Evolutionary conservation across 2,113 vertebrate genomes (phyloP).

Genomic region (human (Homo sapiens)): DNA sequence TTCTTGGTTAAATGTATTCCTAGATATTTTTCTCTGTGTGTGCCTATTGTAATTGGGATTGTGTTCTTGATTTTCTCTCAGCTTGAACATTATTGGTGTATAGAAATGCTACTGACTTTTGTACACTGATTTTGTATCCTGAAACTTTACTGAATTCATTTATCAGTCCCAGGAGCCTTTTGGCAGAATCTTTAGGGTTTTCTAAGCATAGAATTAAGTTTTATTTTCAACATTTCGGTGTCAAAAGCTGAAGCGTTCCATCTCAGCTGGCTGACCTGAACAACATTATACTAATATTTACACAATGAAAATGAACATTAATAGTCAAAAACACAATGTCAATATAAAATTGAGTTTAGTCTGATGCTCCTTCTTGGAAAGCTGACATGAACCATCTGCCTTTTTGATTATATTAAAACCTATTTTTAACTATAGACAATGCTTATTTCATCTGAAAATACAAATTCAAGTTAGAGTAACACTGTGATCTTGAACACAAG

Average conservation of each 20-base stretch:
- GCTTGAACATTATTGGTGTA: no score
- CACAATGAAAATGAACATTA: neutral
- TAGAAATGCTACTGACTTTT: no score
- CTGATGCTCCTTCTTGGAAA: neutral
- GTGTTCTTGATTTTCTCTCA: no score
- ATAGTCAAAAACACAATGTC: neutral
- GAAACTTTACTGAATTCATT: no score
- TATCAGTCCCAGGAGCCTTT: no score
- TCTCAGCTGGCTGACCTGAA: neutral
- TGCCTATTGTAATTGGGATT: no score
- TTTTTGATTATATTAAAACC: neutral
- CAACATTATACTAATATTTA: neutral
- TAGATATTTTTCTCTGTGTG: no score
- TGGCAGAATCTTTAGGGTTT: no score
- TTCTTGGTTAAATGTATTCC: no score
- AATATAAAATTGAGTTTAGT: neutral
- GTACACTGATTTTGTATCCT: no score
- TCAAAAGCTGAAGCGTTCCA: neutral
- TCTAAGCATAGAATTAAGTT: neutral
- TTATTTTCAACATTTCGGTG: neutral
- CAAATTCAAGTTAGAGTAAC: neutral
- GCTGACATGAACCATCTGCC: neutral
- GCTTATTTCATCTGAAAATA: neutral
- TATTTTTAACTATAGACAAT: neutral
- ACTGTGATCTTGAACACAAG: neutral